Evolutionary conservation across 2,888 invertebrate species (phyloP), one percentile per base, ranked within the genome.

Genomic region (Coleophora flavipennella): DNA sequence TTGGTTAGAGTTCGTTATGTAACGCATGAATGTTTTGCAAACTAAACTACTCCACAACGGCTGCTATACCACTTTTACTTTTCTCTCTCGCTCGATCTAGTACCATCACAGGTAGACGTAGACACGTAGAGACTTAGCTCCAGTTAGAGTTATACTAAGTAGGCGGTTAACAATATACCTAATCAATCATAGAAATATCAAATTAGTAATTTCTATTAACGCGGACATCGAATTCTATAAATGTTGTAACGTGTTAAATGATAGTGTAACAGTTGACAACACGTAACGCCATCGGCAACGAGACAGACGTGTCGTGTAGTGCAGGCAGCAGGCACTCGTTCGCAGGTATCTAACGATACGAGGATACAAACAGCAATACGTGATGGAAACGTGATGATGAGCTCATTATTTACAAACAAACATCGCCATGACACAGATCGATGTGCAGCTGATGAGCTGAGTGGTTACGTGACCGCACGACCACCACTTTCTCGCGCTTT

Each of bases 401-500:
- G 53, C 46, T 53, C 65, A 60, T 60, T 75, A 77, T 79, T 78
- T 73, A 78, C 69, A 70, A 80, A 80, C 75, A 80, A 74, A 68
- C 59, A 62, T 67, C 66, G 62, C 76, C 73, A 48, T 79, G 80
- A 78, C 83, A 78, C 62, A 76, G 62, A 70, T 79, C 59, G 51
- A 46, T 36, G 45, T 47, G 51, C 49, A 51, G 49, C 57, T 55
- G 50, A 45, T 48, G 44, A 20, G 54, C 58, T 46, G 55, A 20
- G 48, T 59, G 62, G 68, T 79, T 79, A 78, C 78, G 78, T 78
- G 65, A 59, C 52, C 60, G 52, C 52, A 53, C 61, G 55, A 81
- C 52, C 52, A 53, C 61, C 55, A 81, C 80, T 83, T 81, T 84
- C 83, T 75, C 78, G 78, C 65, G 61, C 81, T 80, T 83, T 83